Evolutionary conservation across 1,140 invertebrate genomes (phyloP).

Genomic region (Drosophila sp.): DNA sequence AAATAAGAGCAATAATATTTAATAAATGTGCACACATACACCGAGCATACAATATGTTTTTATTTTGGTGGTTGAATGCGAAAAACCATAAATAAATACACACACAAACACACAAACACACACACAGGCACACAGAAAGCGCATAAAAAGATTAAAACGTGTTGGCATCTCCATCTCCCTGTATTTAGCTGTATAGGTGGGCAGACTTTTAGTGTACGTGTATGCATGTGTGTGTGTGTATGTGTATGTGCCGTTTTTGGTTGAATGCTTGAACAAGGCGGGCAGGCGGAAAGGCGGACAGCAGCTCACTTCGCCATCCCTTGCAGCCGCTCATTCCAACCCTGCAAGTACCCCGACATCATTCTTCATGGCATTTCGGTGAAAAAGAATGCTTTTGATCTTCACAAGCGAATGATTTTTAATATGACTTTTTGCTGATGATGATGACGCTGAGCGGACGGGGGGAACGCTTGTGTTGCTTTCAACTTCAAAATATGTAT

Average conservation of each 20-base stretch:
- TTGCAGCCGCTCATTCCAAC: conserved; percentile 5
- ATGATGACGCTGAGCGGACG: conserved; percentile 21
- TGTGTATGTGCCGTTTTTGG: conserved; percentile 62
- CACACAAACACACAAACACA: conserved; percentile 41
- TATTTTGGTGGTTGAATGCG: conserved; percentile 71
- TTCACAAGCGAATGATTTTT: conserved; percentile 84
- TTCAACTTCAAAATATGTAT: conserved; percentile 25
- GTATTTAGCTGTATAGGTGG: conserved; percentile 54
- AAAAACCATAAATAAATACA: conserved; percentile 77
- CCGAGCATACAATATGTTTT: conserved; percentile 41
- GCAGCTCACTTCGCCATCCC: conserved; percentile 59
- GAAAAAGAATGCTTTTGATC: conserved; percentile 84
- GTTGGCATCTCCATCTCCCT: conserved; percentile 49
- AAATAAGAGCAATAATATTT: conserved; percentile 82
- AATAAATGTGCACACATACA: conserved; percentile 70
- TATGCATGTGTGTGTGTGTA: conserved; percentile 17
- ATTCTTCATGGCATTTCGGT: conserved; percentile 80
- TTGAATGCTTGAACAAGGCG: conserved; percentile 66
- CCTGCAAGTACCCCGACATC: conserved; percentile 47
- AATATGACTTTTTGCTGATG: conserved; percentile 76
- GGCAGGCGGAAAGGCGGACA: conserved; percentile 2
- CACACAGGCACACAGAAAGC: conserved; percentile 36
- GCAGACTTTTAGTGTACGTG: conserved; percentile 32
- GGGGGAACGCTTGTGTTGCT: conserved; percentile 3
- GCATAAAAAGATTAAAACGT: conserved; percentile 61